Base-by-base conservation (phyloP, 2,888 invertebrate genomes). In the Ornithoptera priamus region DNA sequence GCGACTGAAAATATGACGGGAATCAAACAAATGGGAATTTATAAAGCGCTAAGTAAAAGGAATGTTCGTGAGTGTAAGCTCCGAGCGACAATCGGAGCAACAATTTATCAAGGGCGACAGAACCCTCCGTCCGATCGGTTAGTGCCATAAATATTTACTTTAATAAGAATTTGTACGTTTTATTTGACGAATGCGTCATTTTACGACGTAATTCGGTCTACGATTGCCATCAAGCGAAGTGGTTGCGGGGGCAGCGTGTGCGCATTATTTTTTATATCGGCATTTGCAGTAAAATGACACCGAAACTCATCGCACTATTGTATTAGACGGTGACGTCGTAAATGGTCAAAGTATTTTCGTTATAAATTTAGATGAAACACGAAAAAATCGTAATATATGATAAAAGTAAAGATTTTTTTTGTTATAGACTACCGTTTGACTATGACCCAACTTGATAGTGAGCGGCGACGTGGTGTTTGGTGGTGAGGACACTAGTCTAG, bases 71-170 rank as follows among this genome's bases (percentile, higher is more conserved):
- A 82, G 84, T 86, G 84, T 86, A 81, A 83, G 84, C 81, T 85
- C 81, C 84, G 85, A 82, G 83, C 87, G 88, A 81, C 88, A 86
- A 86, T 83, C 82, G 86, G 84, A 81, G 81, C 83, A 86, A 87
- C 89, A 86, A 91, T 92, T 91, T 92, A 90, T 92, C 92, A 91
- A 88, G 84, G 81, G 85, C 83, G 86, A 83, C 85, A 80, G 83
- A 84, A 88, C 89, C 89, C 91, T 90, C 86, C 12, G 88, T 89
- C 90, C 91, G 88, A 91, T 90, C 88, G 90, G 85, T 89, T 90
- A 90, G 91, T 88, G 88, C 89, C 88, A 92, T 92, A 91, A 92
- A 92, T 92, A 92, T 92, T 92, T 92, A 90, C 90, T 92, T 92
- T 91, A 90, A 91, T 92, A 92, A 91, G 88, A 91, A 90, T 89